phyloP scores from a whole-genome alignment of 2,888 invertebrate genomes.

The Latheticus oryzae region DNA sequence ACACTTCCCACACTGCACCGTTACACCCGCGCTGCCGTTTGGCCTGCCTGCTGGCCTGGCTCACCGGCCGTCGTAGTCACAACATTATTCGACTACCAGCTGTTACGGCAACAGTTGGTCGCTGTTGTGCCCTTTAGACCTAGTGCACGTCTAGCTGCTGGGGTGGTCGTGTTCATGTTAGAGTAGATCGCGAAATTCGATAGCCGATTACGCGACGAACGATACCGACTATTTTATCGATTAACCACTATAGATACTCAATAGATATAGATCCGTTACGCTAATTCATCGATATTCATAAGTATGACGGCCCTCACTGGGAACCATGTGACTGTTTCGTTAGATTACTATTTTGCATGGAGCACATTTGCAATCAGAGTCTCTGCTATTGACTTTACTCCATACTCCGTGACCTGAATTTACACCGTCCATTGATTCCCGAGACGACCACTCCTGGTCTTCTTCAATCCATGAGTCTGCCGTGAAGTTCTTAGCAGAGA shows the following conservation, averaged over 20 bases:
- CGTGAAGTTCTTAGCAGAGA: constrained; percentile 61
- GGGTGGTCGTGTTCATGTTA: constrained; percentile 48
- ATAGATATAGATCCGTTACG: constrained; percentile 1
- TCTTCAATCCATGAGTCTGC: constrained; percentile 30
- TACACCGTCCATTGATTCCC: constrained; percentile 31
- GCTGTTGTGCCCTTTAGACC: constrained; percentile 46
- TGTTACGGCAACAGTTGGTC: constrained; percentile 36
- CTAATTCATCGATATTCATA: constrained; percentile 16
- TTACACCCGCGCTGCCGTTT: constrained; percentile 47
- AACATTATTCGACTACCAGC: constrained; percentile 24
- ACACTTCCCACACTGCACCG: constrained; percentile 48
- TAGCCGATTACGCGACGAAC: constrained; percentile 23
- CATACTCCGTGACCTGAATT: constrained; percentile 45
- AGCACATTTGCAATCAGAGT: constrained; percentile 69
- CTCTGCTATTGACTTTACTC: constrained; percentile 70
- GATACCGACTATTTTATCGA: too few species aligned
- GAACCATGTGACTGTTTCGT: constrained; percentile 79
- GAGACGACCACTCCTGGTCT: constrained; percentile 19
- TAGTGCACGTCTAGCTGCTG: constrained; percentile 54
- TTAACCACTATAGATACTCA: too few species aligned
- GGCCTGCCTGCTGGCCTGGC: constrained; percentile 42
- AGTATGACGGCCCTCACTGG: constrained; percentile 66
- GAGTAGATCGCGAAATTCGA: constrained; percentile 30
- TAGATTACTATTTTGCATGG: constrained; percentile 85
- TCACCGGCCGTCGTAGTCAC: constrained; percentile 42